These are phyloP conservation scores for Ophioninae sp. DNA, from an alignment of 2,888 invertebrate species.

Conservation along the genomic window DNA sequence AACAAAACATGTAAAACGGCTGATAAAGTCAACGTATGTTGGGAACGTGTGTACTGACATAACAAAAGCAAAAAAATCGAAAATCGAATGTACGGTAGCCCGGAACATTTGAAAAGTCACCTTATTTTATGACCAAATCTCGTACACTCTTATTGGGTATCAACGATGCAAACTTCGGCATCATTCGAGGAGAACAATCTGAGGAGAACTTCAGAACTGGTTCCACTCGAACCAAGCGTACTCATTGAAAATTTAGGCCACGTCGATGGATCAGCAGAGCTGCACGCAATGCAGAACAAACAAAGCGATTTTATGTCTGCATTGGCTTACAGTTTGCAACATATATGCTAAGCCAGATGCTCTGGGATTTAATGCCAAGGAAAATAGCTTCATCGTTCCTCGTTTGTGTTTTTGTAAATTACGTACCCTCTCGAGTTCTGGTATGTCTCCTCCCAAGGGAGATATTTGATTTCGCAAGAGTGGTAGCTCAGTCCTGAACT, in stretches of 20 bases:
- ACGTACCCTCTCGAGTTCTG: constrained; percentile 19
- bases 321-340: background rate
- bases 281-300: background rate
- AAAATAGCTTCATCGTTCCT: constrained; percentile 33
- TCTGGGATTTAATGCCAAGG: background rate
- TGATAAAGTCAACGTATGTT: no score
- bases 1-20: no score
- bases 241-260: background rate
- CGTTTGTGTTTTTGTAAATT: constrained; percentile 43
- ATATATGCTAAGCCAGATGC: background rate
- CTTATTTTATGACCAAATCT: no score
- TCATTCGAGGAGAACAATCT: no score
- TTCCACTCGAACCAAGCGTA: no score
- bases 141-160: no score
- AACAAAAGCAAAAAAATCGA: no score
- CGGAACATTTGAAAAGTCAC: no score
- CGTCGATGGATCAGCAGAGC: background rate
- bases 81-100: no score
- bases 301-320: background rate
- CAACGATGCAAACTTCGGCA: no score
- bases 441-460: constrained; percentile 30
- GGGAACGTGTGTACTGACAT: no score
- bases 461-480: constrained; percentile 36
- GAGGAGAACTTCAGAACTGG: background rate
- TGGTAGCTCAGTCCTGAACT: constrained; percentile 39